Evolutionary conservation across 2,888 invertebrate species (phyloP).

Genomic region (Conchocele bisecta): DNA sequence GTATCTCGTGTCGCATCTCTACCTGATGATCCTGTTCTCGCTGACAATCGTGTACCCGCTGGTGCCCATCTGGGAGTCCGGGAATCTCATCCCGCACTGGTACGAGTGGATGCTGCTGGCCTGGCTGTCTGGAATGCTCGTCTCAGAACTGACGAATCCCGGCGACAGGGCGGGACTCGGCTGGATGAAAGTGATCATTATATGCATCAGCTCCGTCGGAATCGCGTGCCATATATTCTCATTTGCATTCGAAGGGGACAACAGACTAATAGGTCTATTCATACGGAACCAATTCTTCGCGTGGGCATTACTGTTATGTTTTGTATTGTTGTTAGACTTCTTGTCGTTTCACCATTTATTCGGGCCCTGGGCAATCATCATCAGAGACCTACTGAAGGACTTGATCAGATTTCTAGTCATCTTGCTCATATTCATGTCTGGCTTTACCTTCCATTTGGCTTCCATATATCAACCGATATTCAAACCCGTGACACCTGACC

Average conservation of each 20-base stretch:
- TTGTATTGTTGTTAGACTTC: slow-evolving; percentile 97
- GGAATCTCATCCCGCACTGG: slow-evolving; percentile 91
- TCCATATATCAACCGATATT: slow-evolving; percentile 94
- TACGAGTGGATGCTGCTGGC: slow-evolving; percentile 97
- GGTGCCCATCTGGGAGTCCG: slow-evolving; percentile 80
- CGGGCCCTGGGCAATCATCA: slow-evolving; percentile 99
- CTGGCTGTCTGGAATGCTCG: slow-evolving; percentile 96
- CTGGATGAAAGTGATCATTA: slow-evolving; percentile 87
- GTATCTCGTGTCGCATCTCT: slow-evolving; percentile 98
- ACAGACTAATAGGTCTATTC: slow-evolving; percentile 90
- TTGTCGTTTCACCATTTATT: slow-evolving; percentile 99
- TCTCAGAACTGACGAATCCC: slow-evolving; percentile 98
- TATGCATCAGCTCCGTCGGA: slow-evolving; percentile 89
- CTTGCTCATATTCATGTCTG: slow-evolving; percentile 98
- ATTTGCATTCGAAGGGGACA: slow-evolving; percentile 81
- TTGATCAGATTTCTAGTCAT: slow-evolving; percentile 98
- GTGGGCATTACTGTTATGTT: slow-evolving; percentile 95
- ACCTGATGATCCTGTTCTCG: slow-evolving; percentile 96
- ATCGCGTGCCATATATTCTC: slow-evolving; percentile 90
- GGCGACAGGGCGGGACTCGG: slow-evolving; percentile 98
- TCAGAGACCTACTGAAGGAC: slow-evolving; percentile 89
- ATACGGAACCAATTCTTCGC: slow-evolving; percentile 98
- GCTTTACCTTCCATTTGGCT: slow-evolving; percentile 95
- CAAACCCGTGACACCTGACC: slow-evolving; percentile 55
- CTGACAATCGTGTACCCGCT: slow-evolving; percentile 86